Conservation (phyloP, 2,888 invertebrate genomes). For the Seira musarum region DNA sequence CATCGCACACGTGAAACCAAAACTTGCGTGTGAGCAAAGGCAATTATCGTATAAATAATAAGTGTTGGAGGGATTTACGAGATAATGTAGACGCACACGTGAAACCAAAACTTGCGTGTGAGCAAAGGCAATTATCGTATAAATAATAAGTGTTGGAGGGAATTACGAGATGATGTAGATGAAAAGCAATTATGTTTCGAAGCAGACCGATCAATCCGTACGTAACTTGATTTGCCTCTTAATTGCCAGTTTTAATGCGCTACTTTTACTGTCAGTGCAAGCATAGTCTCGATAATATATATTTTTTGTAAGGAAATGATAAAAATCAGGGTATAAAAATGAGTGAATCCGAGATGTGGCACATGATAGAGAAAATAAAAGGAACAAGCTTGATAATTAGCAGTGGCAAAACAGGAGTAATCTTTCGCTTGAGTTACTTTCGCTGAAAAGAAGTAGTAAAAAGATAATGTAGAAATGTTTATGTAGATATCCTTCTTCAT, state of each 20-base stretch:
- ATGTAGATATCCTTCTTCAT: neutral
- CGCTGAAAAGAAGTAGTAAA: neutral
- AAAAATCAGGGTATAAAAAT: constrained; percentile 29
- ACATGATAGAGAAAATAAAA: constrained; percentile 39
- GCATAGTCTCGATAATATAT: neutral
- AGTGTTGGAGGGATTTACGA: no score
- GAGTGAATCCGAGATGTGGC: constrained; percentile 38
- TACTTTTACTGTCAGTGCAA: neutral
- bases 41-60: no score
- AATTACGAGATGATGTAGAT: no score
- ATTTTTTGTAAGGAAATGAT: no score
- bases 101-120: no score
- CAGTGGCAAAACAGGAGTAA: constrained; percentile 14
- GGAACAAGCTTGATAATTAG: neutral
- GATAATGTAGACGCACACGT: no score
- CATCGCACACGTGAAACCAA: no score
- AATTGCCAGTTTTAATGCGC: neutral
- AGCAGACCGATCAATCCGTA: no score
- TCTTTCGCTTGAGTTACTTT: neutral
- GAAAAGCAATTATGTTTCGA: no score
- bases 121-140: no score
- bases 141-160: no score
- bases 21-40: no score
- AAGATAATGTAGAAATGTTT: neutral
- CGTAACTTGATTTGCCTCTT: neutral